Base-by-base conservation (phyloP, 2,113 vertebrate genomes). In the Thinocorus orbignyianus region DNA sequence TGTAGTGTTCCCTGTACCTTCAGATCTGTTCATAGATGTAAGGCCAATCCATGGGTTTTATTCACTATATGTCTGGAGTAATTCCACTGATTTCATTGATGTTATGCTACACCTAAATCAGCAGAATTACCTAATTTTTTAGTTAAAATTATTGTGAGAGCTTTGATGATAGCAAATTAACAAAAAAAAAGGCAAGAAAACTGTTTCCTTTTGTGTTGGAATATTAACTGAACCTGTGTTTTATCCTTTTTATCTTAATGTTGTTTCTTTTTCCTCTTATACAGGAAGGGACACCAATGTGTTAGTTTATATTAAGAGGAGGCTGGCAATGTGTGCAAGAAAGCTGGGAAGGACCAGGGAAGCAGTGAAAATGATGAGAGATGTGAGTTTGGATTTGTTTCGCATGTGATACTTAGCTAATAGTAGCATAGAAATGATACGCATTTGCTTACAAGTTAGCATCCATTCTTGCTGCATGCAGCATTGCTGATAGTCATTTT, bases 341-440 rank as follows among this genome's bases (percentile, higher is more conserved):
- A 99, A 99, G 97, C 99, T 99, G 22, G 99, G 99, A 93, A 98
- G 99, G 83, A 99, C 99, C 93, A 98, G 99, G 96, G 99, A 99
- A 98, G 99, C 99, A 52, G 99, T 99, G 77, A 99, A 99, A 97
- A 99, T 99, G 99, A 99, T 99, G 99, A 98, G 99, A 98, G 99
- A 99, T 96, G 99, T 99, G 98, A 99, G 99, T 99, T 81, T 81
- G 83, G 49, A 79, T 95, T 96, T 92, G 41, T 95, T 96, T 92
- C 3, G 3, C 61, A 11, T 89, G 64, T 35, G 60, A n/a, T 78
- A 35, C 30, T 82, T 90, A 10, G 37, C 41, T 49, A 73, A 77
- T 19, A 73, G 17, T 79, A 58, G 55, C 58, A 61, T 18, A 78
- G 74, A 90, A 78, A 54, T 78, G 0, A 30, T 25, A 35, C 1